Percentiles rank a stretch among this genome's conserved stretches.
Evolutionary conservation across 2,888 invertebrate species (phyloP).

Genomic region (Calliscelio sp.): DNA sequence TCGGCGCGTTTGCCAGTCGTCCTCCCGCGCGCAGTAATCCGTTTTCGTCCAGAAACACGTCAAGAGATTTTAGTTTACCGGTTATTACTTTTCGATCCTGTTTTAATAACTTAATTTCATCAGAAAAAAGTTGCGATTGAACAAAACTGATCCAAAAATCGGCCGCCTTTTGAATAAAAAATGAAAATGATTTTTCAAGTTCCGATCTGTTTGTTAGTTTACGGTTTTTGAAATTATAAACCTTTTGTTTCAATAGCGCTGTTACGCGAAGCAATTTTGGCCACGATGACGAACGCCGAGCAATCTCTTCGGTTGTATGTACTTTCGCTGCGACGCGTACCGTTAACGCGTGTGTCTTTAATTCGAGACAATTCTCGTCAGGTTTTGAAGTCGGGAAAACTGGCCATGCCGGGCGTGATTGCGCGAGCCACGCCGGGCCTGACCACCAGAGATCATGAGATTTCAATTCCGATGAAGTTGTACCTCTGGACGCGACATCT

Average conservation of each 20-base stretch:
- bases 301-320: neutral
- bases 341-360: neutral
- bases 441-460: neutral
- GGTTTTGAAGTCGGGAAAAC: neutral
- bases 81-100: neutral
- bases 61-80: neutral
- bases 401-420: neutral
- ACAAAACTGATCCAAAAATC: neutral
- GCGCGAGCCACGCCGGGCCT: neutral
- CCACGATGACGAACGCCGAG: neutral
- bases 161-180: neutral
- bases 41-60: neutral
- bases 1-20: neutral
- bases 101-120: neutral
- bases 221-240: neutral
- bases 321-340: neutral
- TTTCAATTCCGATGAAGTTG: neutral
- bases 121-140: neutral
- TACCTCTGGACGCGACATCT: neutral
- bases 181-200: neutral
- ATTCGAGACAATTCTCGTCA: neutral
- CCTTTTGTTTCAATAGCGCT: neutral
- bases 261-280: neutral
- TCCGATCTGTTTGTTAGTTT: neutral
- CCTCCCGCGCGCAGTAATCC: constrained; percentile 8